These are phyloP conservation scores for Tapirus terrestris DNA, from an alignment of 2,113 vertebrate species.

Conservation along the genomic window DNA sequence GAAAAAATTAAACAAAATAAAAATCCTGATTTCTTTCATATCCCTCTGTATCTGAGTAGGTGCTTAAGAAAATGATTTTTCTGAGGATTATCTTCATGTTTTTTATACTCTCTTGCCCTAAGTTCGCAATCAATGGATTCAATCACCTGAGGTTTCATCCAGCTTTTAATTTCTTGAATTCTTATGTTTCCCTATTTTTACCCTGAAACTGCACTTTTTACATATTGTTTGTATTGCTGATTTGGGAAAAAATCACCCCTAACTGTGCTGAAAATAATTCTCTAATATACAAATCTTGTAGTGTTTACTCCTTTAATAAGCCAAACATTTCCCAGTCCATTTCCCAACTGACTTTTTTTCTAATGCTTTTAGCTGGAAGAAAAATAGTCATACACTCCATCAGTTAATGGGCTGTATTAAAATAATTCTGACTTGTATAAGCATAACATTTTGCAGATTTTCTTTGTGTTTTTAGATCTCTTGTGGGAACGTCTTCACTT, in stretches of 20 bases:
- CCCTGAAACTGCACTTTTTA: neutral
- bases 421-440: conserved; percentile 10
- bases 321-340: neutral
- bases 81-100: neutral
- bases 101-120: neutral
- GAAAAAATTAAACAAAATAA: neutral
- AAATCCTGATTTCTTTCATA: neutral
- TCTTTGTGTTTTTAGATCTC: neutral
- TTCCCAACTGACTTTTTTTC: neutral
- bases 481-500: neutral
- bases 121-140: neutral
- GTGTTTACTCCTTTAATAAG: neutral
- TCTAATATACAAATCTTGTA: neutral
- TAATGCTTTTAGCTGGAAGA: conserved; percentile 10
- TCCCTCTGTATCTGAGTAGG: neutral
- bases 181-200: neutral
- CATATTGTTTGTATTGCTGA: neutral
- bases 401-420: neutral
- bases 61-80: neutral
- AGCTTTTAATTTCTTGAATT: neutral
- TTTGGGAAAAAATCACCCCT: neutral
- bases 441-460: neutral
- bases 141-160: neutral
- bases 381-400: neutral
- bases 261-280: neutral